Conservation (phyloP, 2,888 invertebrate species). For the Papilio demoleus region DNA sequence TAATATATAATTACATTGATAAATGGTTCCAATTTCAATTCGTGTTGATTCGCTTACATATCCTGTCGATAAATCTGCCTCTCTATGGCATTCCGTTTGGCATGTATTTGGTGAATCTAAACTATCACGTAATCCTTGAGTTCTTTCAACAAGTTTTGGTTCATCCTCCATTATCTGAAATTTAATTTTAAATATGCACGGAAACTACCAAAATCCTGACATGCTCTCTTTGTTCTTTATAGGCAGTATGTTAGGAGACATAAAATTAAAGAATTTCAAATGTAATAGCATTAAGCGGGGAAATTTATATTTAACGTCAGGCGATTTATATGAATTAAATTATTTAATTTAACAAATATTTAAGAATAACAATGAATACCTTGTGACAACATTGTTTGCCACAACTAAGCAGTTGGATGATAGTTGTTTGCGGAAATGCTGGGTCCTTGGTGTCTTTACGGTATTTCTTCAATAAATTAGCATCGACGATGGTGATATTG, state of each 20-base stretch:
- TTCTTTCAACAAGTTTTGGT: conserved; percentile 66
- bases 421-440: conserved; percentile 74
- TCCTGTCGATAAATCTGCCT: conserved; percentile 46
- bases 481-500: conserved; percentile 65
- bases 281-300: too few relatives aligned
- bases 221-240: too few relatives aligned
- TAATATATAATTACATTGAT: not conserved
- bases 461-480: conserved; percentile 57
- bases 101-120: conserved; percentile 56
- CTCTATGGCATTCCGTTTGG: conserved; percentile 24
- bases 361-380: conserved; percentile 50
- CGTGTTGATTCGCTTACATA: conserved; percentile 48
- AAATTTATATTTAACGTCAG: too few relatives aligned
- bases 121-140: conserved; percentile 70
- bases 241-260: too few relatives aligned
- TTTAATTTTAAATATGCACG: conserved; percentile 26
- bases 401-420: conserved; percentile 69
- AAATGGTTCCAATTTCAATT: conserved; percentile 23
- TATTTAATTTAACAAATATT: too few relatives aligned
- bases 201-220: not conserved
- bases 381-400: conserved; percentile 60
- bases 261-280: too few relatives aligned
- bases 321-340: too few relatives aligned
- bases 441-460: conserved; percentile 64
- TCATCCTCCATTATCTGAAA: conserved; percentile 53